phyloP scores from a whole-genome alignment of 2,888 invertebrate genomes.

The Rapana venosa region DNA sequence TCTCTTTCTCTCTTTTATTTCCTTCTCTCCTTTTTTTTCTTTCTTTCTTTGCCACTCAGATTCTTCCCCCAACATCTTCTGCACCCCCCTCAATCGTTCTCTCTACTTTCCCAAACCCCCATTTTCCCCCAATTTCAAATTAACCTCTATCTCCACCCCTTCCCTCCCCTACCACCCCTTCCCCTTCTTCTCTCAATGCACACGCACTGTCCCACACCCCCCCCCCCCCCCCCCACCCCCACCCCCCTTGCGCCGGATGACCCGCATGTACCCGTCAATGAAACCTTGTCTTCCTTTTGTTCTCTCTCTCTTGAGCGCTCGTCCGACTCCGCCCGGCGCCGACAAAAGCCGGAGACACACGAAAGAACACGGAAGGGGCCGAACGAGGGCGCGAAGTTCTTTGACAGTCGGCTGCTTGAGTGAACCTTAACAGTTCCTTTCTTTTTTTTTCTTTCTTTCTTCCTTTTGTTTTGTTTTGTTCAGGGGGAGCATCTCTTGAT shows the following conservation, averaged over 20 bases:
- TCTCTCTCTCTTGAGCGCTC: background rate
- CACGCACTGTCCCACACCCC: background rate
- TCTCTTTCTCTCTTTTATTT: too few relatives aligned
- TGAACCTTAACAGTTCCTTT: background rate
- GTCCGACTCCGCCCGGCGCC: background rate
- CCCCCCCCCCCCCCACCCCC: too few relatives aligned
- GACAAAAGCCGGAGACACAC: slow-evolving; percentile 27
- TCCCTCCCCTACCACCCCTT: too few relatives aligned
- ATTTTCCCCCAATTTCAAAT: background rate
- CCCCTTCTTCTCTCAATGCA: background rate
- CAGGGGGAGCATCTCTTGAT: slow-evolving; percentile 1
- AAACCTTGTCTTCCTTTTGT: background rate
- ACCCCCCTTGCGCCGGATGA: background rate
- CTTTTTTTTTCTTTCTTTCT: background rate
- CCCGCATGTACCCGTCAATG: slow-evolving; percentile 23
- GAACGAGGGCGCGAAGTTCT: slow-evolving; percentile 3
- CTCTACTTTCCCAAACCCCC: background rate
- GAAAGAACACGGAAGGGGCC: slow-evolving; percentile 21
- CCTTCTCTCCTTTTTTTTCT: too few relatives aligned
- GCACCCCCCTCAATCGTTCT: background rate
- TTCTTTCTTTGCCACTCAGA: too few relatives aligned
- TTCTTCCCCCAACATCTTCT: too few relatives aligned
- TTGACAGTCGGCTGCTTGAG: slow-evolving; percentile 1
- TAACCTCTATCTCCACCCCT: slow-evolving; percentile 8
- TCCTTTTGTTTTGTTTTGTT: too few relatives aligned